A percentile compares a stretch with the other conserved stretches of the same genome.
These are phyloP conservation scores for Anas capensis DNA, from an alignment of 2,797 vertebrate species.

Conservation along the genomic window DNA sequence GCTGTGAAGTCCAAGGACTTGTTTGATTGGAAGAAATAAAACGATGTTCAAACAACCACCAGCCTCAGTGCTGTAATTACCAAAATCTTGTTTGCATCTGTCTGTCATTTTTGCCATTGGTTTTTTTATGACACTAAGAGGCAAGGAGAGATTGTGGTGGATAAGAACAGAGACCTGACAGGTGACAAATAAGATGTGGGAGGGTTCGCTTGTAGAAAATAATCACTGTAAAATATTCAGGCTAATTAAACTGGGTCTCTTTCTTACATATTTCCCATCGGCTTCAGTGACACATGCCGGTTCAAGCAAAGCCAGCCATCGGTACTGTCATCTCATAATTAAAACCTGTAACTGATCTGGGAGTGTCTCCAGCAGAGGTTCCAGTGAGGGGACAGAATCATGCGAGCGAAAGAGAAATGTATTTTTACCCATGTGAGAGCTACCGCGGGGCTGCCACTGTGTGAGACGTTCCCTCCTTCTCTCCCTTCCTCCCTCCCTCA, in stretches of 20 bases:
- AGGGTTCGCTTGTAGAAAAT: constrained; percentile 61
- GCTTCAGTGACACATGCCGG: constrained; percentile 64
- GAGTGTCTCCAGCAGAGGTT: constrained; percentile 42
- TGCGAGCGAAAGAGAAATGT: background rate
- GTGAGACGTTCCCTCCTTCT: background rate
- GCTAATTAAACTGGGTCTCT: constrained; percentile 79
- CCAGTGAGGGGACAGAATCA: background rate
- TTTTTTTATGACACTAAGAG: constrained; percentile 62
- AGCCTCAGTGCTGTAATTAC: constrained; percentile 78
- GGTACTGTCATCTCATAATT: constrained; percentile 72
- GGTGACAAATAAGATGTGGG: constrained; percentile 72
- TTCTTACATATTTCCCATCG: constrained; percentile 68
- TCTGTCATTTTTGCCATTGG: constrained; percentile 72
- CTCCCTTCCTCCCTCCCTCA: background rate
- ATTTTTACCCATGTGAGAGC: constrained; percentile 8
- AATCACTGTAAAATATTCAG: constrained; percentile 75
- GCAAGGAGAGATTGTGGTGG: constrained; percentile 62
- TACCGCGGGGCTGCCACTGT: background rate
- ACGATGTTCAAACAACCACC: constrained; percentile 77
- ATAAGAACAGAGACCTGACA: constrained; percentile 69
- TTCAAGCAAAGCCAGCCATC: constrained; percentile 70
- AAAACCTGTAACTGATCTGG: constrained; percentile 65
- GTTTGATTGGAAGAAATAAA: constrained; percentile 81
- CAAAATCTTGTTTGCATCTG: constrained; percentile 78
- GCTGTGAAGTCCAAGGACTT: constrained; percentile 80